Evolutionary conservation across 2,888 invertebrate species (phyloP), one percentile per base, ranked within the genome.

Genomic region (Cylloceria caligata): DNA sequence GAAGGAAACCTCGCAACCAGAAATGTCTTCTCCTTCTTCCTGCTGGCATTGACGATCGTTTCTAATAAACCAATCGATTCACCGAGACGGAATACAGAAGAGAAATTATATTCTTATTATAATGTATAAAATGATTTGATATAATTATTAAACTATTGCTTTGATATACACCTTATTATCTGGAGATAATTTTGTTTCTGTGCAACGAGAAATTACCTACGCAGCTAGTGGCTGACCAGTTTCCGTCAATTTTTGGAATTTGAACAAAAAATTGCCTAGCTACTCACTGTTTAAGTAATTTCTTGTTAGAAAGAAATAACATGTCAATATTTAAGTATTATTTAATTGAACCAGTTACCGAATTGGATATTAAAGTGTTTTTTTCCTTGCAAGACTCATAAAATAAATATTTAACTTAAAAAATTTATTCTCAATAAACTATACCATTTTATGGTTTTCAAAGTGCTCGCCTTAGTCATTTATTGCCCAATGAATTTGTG

Each of bases 21-120:
- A 52, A 52, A 52, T 30, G 47, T 67, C 47, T 30, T 49, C 49
- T 47, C 30, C 34, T 16, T 34, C 34, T 34, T 34, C 16, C 34
- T 57, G 57, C 34, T 30, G 24, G 52, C 30, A 30, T 34, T 57
- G 13, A 57, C 57, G 52, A 52, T 16, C 30, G 57, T 57, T 57
- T 30, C n/a, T 30, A 3, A 6, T 6, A 52, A 52, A 52, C 52
- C 52, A 52, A 52, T 52, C 24, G 52, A 24, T 24, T 21, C 52
- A 52, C 9, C 52, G 24, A 52, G 21, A n/a, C 52, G 24, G n/a
- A 24, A 3, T 13, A 21, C 19, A 52, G 2, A 24, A 11, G 24
- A 52, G 11, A 27, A n/a, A 52, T 52, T 52, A 24, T 52, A 13
- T 52, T 24, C 4, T 52, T 13, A 21, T 21, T 24, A 52, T 27